Conservation (phyloP, 2,113 vertebrate species). For the Mohoua ochrocephala region DNA sequence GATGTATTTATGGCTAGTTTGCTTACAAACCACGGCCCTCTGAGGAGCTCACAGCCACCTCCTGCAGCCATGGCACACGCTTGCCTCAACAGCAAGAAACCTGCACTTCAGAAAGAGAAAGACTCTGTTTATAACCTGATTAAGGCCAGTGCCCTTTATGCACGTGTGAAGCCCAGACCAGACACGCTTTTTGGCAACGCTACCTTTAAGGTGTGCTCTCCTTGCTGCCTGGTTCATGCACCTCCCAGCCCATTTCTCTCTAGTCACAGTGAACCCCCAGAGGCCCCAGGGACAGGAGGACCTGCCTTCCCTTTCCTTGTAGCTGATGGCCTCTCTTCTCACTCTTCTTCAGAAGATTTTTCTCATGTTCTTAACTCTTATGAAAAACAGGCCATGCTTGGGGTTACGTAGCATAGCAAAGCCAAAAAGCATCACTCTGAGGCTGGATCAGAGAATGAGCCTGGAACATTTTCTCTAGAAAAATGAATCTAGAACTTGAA, state of each 20-base stretch:
- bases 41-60: background rate
- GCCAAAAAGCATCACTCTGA: background rate
- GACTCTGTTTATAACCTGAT: background rate
- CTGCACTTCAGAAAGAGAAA: background rate
- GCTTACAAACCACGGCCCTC: constrained; percentile 35
- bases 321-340: background rate
- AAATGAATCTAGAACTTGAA: background rate
- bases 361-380: background rate
- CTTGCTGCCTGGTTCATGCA: background rate
- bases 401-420: background rate
- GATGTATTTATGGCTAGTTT: constrained; percentile 54
- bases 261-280: background rate
- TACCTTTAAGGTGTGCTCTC: background rate
- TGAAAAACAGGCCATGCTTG: background rate
- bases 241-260: background rate
- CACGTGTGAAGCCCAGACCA: background rate
- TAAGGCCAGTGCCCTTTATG: background rate
- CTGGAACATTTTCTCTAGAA: background rate
- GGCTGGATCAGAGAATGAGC: background rate
- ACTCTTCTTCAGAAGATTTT: background rate
- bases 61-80: background rate
- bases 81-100: background rate
- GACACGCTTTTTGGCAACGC: fast-evolving
- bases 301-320: background rate
- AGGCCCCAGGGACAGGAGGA: background rate